Evolutionary conservation across 2,797 vertebrate species (phyloP).

Genomic region (Lindbergichthys nudifrons): DNA sequence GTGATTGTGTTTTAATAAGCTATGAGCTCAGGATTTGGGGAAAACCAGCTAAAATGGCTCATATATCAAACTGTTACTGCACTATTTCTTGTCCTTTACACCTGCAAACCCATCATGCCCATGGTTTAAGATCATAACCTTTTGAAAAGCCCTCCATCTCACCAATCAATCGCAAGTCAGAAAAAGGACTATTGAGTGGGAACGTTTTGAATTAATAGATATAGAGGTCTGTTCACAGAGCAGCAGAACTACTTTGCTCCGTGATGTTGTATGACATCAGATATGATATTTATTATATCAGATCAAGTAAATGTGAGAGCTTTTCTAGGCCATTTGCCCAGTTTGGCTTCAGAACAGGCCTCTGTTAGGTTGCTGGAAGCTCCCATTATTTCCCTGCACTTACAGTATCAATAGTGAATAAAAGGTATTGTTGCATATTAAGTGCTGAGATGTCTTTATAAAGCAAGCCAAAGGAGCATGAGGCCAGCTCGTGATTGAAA

Average conservation of each 20-base stretch:
- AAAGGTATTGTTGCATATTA: slow-evolving; percentile 58
- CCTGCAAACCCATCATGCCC: background rate
- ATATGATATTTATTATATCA: slow-evolving; percentile 54
- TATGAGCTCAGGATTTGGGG: background rate
- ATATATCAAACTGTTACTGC: background rate
- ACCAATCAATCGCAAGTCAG: background rate
- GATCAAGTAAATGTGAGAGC: slow-evolving; percentile 46
- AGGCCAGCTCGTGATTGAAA: slow-evolving; percentile 40
- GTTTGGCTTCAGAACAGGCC: slow-evolving; percentile 9
- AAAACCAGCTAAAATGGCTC: background rate
- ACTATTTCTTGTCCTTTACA: background rate
- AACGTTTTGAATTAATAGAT: slow-evolving; percentile 32
- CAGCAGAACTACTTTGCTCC: slow-evolving; percentile 35
- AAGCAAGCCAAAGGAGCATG: slow-evolving; percentile 29
- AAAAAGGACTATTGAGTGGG: background rate
- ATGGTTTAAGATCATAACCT: background rate
- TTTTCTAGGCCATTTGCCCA: slow-evolving; percentile 41
- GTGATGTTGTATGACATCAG: slow-evolving; percentile 45
- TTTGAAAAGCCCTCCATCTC: background rate
- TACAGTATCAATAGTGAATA: slow-evolving; percentile 42
- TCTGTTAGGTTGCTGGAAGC: slow-evolving; percentile 1
- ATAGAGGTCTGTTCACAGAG: slow-evolving; percentile 17
- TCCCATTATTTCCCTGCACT: slow-evolving; percentile 23
- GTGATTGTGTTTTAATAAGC: background rate
- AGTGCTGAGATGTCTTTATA: slow-evolving; percentile 29